A percentile compares a stretch with the other conserved stretches of the same genome.
Evolutionary conservation across 2,888 invertebrate species (phyloP).

Genomic region (Callyntrura guangdongensis): DNA sequence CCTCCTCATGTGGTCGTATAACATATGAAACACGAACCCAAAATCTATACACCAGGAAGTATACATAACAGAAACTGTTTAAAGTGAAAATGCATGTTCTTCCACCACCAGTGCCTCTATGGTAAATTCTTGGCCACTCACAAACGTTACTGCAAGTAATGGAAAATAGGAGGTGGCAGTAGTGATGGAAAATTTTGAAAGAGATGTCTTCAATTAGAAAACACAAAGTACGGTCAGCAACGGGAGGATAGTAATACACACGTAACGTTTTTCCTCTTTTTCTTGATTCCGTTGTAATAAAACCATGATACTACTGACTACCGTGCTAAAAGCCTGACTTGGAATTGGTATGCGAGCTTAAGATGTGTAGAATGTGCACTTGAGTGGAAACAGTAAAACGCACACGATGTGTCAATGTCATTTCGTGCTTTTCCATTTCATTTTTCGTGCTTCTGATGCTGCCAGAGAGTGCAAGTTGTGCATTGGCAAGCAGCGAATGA

Average conservation of each 20-base stretch:
- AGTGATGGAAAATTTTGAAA: constrained; percentile 4
- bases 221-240: no score
- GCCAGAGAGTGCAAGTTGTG: neutral
- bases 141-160: neutral
- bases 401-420: constrained; percentile 66
- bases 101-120: neutral
- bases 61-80: neutral
- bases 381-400: constrained; percentile 10
- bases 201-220: neutral
- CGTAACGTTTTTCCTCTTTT: no score
- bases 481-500: neutral
- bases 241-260: no score
- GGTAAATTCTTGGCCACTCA: neutral
- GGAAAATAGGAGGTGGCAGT: neutral
- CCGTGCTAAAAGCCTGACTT: no score
- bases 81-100: neutral
- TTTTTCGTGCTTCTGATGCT: neutral
- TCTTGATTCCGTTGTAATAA: no score
- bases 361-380: constrained; percentile 12
- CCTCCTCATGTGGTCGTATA: neutral
- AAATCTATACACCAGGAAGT: neutral
- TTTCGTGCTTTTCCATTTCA: constrained; percentile 19
- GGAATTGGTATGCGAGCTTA: no score
- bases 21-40: constrained; percentile 2
- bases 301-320: no score